Evolutionary conservation across 2,113 vertebrate species (phyloP).

Genomic region (Oncorhynchus masou): DNA sequence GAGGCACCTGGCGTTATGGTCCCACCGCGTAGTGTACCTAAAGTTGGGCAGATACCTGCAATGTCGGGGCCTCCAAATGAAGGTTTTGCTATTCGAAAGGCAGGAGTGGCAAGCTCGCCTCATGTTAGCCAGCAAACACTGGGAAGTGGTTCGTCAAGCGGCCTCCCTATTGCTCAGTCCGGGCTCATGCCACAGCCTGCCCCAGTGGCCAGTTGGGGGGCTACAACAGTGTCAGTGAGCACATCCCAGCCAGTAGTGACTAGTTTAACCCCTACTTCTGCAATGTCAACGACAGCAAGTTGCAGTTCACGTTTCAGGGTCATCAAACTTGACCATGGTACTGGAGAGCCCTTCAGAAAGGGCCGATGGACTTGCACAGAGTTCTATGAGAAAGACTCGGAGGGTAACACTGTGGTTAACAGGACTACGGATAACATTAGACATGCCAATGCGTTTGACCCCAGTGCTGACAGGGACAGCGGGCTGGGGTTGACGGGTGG

Average conservation of each 20-base stretch:
- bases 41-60: slow-evolving; percentile 71
- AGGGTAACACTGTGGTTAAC: slow-evolving; percentile 71
- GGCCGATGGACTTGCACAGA: slow-evolving; percentile 96
- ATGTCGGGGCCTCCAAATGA: slow-evolving; percentile 63
- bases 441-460: slow-evolving; percentile 77
- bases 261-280: slow-evolving; percentile 41
- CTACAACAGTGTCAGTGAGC: slow-evolving; percentile 28
- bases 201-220: slow-evolving; percentile 24
- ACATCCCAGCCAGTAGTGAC: slow-evolving; percentile 64
- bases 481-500: slow-evolving; percentile 86
- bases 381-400: slow-evolving; percentile 91
- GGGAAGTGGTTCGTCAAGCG: slow-evolving; percentile 24
- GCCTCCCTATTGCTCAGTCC: slow-evolving; percentile 28
- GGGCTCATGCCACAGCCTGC: slow-evolving; percentile 50
- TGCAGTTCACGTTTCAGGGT: slow-evolving; percentile 96
- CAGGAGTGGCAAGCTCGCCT: slow-evolving; percentile 48
- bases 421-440: slow-evolving; percentile 85
- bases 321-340: slow-evolving; percentile 96
- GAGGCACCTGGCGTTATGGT: slow-evolving; percentile 78
- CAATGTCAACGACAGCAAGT: slow-evolving; percentile 54
- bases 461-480: slow-evolving; percentile 85
- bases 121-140: slow-evolving; percentile 44
- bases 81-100: slow-evolving; percentile 67
- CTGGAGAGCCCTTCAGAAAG: slow-evolving; percentile 90
- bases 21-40: slow-evolving; percentile 70